These are phyloP conservation scores for Hesperia comma DNA, from an alignment of 2,888 invertebrate genomes.

Conservation along the genomic window DNA sequence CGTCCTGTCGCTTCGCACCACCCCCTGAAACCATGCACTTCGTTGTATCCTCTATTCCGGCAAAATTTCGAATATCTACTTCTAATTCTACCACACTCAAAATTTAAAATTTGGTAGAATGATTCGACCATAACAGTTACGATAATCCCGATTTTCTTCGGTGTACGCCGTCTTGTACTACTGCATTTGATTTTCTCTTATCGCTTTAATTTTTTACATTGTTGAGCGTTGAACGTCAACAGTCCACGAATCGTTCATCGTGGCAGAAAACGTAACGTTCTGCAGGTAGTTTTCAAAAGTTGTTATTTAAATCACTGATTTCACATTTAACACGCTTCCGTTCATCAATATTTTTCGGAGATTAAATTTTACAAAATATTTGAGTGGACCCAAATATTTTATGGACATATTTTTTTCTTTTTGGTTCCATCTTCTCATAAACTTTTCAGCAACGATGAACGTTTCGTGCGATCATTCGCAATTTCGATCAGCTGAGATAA, in stretches of 20 bases:
- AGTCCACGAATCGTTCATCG: conserved; percentile 71
- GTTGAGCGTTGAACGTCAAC: conserved; percentile 64
- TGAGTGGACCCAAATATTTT: not conserved
- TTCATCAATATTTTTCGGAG: not conserved
- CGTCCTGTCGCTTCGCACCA: conserved; percentile 90
- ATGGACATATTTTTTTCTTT: not conserved
- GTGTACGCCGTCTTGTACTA: conserved; percentile 36
- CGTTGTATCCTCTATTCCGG: conserved; percentile 52
- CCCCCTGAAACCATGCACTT: conserved; percentile 80
- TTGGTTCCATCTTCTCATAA: not conserved
- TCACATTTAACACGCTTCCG: not conserved
- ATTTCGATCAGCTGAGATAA: conserved; percentile 61
- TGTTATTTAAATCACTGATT: not conserved
- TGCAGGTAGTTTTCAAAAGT: conserved; percentile 23
- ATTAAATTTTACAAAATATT: not conserved
- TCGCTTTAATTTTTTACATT: conserved; percentile 49
- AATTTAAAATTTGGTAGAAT: conserved; percentile 16
- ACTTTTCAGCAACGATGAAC: conserved; percentile 56
- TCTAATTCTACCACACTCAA: conserved; percentile 41
- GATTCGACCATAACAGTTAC: not conserved
- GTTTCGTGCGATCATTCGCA: conserved; percentile 56
- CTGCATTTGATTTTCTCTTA: conserved; percentile 55
- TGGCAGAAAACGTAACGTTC: conserved; percentile 45
- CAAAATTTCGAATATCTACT: not conserved
- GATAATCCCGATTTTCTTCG: conserved; percentile 9